Percentiles rank a stretch among this genome's conserved stretches.
These are phyloP conservation scores for Xenopus petersii DNA, from an alignment of 2,797 vertebrate species.

Conservation along the genomic window DNA sequence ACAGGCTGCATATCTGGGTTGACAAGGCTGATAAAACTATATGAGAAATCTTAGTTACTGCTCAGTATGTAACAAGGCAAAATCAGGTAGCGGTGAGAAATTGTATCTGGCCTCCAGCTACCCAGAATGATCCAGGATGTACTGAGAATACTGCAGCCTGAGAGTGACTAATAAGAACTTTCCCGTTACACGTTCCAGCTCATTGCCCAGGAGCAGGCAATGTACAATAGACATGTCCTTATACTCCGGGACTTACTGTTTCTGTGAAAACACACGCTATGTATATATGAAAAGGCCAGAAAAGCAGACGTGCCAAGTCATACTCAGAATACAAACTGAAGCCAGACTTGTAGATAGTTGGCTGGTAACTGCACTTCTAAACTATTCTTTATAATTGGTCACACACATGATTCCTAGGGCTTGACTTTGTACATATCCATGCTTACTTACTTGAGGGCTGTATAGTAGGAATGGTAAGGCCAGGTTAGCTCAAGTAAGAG, in stretches of 20 bases:
- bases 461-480: too few species aligned
- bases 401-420: too few species aligned
- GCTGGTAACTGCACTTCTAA: too few species aligned
- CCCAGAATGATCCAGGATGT: slow-evolving; percentile 17
- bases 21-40: too few species aligned
- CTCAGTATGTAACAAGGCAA: slow-evolving; percentile 9
- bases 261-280: not conserved
- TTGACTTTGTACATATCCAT: too few species aligned
- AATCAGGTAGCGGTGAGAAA: slow-evolving; percentile 6
- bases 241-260: slow-evolving; percentile 13
- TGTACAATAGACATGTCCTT: slow-evolving; percentile 33
- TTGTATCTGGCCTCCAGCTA: not conserved
- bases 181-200: slow-evolving; percentile 30
- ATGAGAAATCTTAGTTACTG: too few species aligned
- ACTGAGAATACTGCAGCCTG: slow-evolving; percentile 15
- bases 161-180: slow-evolving; percentile 36
- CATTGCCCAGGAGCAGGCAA: slow-evolving; percentile 38
- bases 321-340: not conserved
- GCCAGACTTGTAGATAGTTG: not conserved
- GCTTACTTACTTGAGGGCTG: too few species aligned
- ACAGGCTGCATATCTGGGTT: too few species aligned
- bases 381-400: too few species aligned
- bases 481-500: too few species aligned
- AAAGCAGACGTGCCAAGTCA: not conserved
- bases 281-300: not conserved